Conservation (phyloP, 2,113 vertebrate species). For the Myrmecobius fasciatus region DNA sequence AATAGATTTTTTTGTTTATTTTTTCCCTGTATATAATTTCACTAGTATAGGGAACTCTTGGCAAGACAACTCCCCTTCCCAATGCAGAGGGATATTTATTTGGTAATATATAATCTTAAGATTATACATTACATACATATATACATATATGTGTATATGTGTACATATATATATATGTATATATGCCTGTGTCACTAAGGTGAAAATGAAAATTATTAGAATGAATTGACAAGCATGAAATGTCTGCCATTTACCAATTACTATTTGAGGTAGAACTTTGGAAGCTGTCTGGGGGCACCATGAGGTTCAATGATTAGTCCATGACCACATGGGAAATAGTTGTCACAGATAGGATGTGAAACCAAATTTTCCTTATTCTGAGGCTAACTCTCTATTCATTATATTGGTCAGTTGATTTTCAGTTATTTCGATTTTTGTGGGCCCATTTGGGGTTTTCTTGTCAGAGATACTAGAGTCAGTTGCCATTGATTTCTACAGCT, state of each 20-base stretch:
- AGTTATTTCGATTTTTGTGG: not conserved
- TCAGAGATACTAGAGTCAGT: not conserved
- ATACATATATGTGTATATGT: too few relatives aligned
- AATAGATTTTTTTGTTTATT: not conserved
- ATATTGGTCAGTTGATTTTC: not conserved
- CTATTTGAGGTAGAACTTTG: not conserved
- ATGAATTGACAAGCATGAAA: not conserved
- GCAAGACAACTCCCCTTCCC: not conserved
- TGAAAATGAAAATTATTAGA: not conserved
- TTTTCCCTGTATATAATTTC: not conserved
- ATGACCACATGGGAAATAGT: not conserved
- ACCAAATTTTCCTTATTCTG: not conserved
- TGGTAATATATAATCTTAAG: not conserved
- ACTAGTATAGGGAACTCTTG: not conserved
- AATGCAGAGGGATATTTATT: not conserved
- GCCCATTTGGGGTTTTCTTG: not conserved
- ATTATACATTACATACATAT: too few relatives aligned
- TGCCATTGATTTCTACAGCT: not conserved
- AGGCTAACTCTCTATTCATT: not conserved
- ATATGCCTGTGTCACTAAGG: not conserved
- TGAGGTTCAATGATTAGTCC: not conserved
- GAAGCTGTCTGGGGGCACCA: not conserved
- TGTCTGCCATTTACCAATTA: not conserved
- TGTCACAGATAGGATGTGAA: not conserved
- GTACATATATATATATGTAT: too few relatives aligned